A percentile compares a stretch with the other conserved stretches of the same genome.
phyloP scores from a whole-genome alignment of 2,797 vertebrate species.

The Sarcoramphus papa region DNA sequence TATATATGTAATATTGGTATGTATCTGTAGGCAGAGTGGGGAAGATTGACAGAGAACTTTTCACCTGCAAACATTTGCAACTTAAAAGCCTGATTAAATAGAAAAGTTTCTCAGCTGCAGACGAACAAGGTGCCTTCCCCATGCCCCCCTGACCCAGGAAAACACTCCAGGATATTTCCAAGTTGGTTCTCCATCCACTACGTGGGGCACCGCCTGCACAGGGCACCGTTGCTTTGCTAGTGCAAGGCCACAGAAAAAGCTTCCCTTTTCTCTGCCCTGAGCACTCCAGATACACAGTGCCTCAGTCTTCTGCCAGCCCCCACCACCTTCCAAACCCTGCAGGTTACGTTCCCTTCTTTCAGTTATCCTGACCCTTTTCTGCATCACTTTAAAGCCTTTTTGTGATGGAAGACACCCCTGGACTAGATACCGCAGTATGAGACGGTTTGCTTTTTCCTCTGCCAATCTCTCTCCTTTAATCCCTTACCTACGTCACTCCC shows the following conservation, averaged over 20 bases:
- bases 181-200: not conserved
- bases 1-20: no score
- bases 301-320: not conserved
- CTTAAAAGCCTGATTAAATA: not conserved
- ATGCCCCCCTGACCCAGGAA: not conserved
- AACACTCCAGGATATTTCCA: not conserved
- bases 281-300: fast-evolving
- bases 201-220: not conserved
- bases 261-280: not conserved
- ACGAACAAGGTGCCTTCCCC: fast-evolving
- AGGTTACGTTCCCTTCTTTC: not conserved
- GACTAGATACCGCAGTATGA: not conserved
- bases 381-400: not conserved
- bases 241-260: not conserved
- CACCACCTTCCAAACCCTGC: not conserved
- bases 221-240: not conserved
- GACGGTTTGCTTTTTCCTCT: not conserved
- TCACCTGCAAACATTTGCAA: not conserved
- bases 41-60: not conserved
- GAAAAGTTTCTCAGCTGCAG: not conserved
- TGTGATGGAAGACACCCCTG: not conserved
- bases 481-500: not conserved
- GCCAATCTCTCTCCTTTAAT: not conserved
- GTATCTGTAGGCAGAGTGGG: fast-evolving
- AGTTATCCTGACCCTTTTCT: not conserved